Evolutionary conservation across 37 sponge, comb jelly and placozoan genomes (phyloP).

Genomic region (Sycon ciliatum): DNA sequence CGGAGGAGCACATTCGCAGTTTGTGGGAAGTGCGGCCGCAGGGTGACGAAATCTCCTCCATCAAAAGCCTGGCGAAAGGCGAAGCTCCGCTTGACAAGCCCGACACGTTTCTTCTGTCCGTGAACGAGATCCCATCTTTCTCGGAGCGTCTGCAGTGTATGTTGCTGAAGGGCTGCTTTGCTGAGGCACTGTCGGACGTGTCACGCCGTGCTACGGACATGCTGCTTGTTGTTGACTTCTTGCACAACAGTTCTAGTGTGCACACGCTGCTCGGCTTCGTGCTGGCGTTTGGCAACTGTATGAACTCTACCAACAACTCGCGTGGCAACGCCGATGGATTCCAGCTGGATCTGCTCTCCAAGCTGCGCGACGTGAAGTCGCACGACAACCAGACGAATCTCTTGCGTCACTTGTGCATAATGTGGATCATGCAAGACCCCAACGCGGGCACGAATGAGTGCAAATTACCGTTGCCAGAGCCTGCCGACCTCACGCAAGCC

Average conservation of each 20-base stretch:
- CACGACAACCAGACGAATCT: slow-evolving; percentile 15
- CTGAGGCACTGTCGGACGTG: no score
- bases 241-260: background rate
- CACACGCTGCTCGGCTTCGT: slow-evolving; percentile 12
- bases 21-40: no score
- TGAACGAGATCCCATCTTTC: no score
- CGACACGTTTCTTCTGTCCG: no score
- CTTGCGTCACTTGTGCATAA: background rate
- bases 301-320: slow-evolving; percentile 26
- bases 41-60: no score
- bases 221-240: no score
- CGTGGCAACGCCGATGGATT: slow-evolving; percentile 35
- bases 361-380: slow-evolving; percentile 31
- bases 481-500: slow-evolving; percentile 13
- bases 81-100: no score
- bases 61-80: no score
- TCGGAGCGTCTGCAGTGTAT: no score
- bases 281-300: slow-evolving; percentile 32
- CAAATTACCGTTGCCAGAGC: slow-evolving; percentile 30
- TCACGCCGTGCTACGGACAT: no score
- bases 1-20: no score
- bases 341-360: slow-evolving; percentile 20
- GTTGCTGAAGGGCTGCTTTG: no score
- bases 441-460: slow-evolving; percentile 13
- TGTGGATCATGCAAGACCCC: background rate